Conservation (phyloP, 2,113 vertebrate species). For the Chloebia gouldiae region DNA sequence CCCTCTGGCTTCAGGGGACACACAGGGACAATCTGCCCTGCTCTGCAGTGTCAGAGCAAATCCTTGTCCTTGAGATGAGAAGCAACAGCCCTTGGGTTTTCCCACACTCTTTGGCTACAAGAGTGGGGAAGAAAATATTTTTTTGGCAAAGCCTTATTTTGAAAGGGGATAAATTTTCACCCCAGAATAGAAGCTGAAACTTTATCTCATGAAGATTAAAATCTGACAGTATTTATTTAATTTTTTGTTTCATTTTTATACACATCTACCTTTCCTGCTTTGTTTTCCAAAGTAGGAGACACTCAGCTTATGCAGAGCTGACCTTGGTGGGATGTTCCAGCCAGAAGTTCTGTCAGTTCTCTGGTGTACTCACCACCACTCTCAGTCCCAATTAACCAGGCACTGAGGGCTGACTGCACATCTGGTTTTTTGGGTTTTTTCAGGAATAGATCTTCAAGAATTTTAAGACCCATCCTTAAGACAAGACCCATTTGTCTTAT, state of each 20-base stretch:
- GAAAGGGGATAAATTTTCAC: not conserved
- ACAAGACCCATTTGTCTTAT: not conserved
- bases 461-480: not conserved
- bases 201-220: not conserved
- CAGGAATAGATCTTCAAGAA: not conserved
- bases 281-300: not conserved
- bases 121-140: not conserved
- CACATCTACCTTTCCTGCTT: not conserved
- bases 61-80: not conserved
- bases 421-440: accelerated
- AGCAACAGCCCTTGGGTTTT: not conserved
- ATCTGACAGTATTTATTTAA: not conserved
- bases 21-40: not conserved
- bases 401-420: not conserved
- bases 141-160: not conserved
- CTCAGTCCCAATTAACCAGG: not conserved
- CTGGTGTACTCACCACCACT: not conserved
- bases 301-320: not conserved
- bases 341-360: not conserved
- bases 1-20: accelerated
- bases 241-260: not conserved
- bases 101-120: not conserved
- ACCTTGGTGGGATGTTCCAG: not conserved
- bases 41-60: not conserved
- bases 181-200: not conserved